Base-by-base conservation (phyloP, 2,797 vertebrate genomes). In the Bradypodion pumilum region DNA sequence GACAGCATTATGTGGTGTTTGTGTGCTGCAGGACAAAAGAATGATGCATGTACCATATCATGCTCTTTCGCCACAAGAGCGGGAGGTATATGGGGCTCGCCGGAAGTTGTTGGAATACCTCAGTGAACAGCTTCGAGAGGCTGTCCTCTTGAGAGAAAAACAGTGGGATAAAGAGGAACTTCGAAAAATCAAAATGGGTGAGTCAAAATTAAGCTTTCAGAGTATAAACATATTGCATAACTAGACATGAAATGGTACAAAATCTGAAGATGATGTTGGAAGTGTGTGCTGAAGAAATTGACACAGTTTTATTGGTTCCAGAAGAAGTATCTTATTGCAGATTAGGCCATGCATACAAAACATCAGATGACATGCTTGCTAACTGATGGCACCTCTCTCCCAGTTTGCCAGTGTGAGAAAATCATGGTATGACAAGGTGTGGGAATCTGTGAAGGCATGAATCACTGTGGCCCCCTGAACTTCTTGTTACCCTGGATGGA, bases 21-120 rank as follows among this genome's bases (percentile, higher is more conserved):
- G 4, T 23, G 59, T 60, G 9, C 87, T 70, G 32, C 90, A 98
- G 97, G 97, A 97, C 88, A 49, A 84, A 29, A 94, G 86, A 82
- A 94, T 97, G 16, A 89, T 96, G 49, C 93, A 94, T 81, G 96
- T 95, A 4, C 96, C 96, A 3, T 97, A 96, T 90, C 96, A 97
- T 1, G 85, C 93, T 49, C 91, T 97, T 62, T 94, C 81, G 87
- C 88, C 90, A 0, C 59, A 37, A 0, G 96, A 98, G 86, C 94
- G 95, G 66, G 95, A 97, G 82, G 87, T 75, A 0, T 95, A 94
- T 40, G 90, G 94, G 42, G 81, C 87, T 23, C 94, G 96, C 7
- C 92, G 81, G 74, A 91, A 94, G 70, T 89, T 98, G 75, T 93
- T 98, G 63, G 94, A 91, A 6, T 85, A 91, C 84, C 94, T 98